Evolutionary conservation across 2,888 invertebrate species (phyloP), one percentile per base, ranked within the genome.

Genomic region (Heliconius hortense): DNA sequence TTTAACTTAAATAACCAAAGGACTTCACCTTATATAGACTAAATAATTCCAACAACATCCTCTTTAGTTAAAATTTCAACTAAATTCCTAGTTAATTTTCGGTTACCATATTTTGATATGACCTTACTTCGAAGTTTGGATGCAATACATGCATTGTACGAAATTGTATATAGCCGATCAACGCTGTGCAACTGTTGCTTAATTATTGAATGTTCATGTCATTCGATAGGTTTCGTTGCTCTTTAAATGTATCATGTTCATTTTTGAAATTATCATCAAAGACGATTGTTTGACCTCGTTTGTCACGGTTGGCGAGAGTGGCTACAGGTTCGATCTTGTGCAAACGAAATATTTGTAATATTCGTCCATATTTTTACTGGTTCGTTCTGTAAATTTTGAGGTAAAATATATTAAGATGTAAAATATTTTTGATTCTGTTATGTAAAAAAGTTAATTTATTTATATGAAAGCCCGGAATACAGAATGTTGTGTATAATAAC

Each of bases 101-200:
- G 56, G 69, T 35, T 56, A 35, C 69, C 56, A 24, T 56, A 69
- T 69, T 69, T 69, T 35, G 69, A 69, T 24, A 35, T 69, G 69
- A 69, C 69, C 69, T 69, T 69, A 69, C 31, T 70, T 72, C 68
- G 68, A 73, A 43, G 56, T 28, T 77, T 59, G 69, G 68, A 68
- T 76, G 77, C 76, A 74, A 74, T 76, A 69, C 53, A 76, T 76
- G 76, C 68, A 62, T 76, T 77, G 59, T 73, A 77, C 74, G 77
- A 77, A 76, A 77, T 74, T 69, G 31, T 76, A 69, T 74, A 74
- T 60, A 75, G 59, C 26, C 56, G 75, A 67, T 73, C 73, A 69
- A 43, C 28, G 60, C 72, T 75, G 48, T 76, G 78, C 76, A 76
- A 78, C 68, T 63, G 11, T 78, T 78, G 74, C 78, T 68, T 72